Conservation (phyloP, 2,797 vertebrate species). For the Pagetopsis macropterus region DNA sequence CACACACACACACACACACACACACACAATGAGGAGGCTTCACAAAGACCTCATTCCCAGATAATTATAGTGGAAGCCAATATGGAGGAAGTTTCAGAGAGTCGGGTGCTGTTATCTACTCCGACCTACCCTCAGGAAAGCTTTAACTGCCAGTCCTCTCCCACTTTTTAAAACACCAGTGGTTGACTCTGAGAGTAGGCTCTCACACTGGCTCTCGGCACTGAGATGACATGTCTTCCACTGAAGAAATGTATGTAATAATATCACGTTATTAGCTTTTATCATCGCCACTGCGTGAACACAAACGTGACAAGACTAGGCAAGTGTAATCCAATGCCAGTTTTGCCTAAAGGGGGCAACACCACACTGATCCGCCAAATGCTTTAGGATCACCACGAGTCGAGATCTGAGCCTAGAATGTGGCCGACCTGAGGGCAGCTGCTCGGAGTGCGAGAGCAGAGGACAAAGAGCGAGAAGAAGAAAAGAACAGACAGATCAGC, state of each 20-base stretch:
- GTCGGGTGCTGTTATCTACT: conserved; percentile 63
- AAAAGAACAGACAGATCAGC: conserved; percentile 68
- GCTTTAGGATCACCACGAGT: conserved; percentile 49
- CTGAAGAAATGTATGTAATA: conserved; percentile 38
- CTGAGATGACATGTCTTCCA: conserved; percentile 42
- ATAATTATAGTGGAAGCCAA: conserved; percentile 79
- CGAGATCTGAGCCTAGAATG: conserved; percentile 50
- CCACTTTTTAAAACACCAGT: conserved; percentile 37
- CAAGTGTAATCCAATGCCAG: conserved; percentile 50
- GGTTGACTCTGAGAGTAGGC: conserved; percentile 46
- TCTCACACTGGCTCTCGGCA: conserved; percentile 34
- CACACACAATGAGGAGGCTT: conserved; percentile 33
- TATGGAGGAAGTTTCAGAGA: conserved; percentile 72
- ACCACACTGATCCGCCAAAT: conserved; percentile 28
- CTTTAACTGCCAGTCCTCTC: conserved; percentile 55
- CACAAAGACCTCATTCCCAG: conserved; percentile 62
- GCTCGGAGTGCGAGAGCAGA: conserved; percentile 48
- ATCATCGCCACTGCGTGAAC: conserved; percentile 22
- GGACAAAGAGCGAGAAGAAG: conserved; percentile 63
- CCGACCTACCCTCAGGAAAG: conserved; percentile 55
- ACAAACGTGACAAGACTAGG: conserved; percentile 42
- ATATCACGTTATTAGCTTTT: conserved; percentile 46
- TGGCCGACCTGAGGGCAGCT: conserved; percentile 64
- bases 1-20: background rate
- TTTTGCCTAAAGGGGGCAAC: conserved; percentile 37